phyloP scores from a whole-genome alignment of 2,888 invertebrate species.

The Chydorus sphaericus region DNA sequence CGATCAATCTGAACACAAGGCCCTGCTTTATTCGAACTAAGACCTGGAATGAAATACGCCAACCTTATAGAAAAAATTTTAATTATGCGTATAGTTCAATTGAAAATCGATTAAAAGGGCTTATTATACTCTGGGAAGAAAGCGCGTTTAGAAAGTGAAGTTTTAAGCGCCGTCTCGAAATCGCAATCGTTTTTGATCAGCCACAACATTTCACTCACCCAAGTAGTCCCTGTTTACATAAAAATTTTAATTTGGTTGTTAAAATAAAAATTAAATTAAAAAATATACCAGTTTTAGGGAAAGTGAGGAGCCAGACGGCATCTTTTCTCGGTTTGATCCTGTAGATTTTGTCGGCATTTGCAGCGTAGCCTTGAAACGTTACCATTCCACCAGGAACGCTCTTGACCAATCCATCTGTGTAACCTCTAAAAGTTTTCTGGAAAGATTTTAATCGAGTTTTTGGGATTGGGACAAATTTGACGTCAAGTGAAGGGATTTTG shows the following conservation, averaged over 20 bases:
- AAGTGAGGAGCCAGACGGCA: conserved; percentile 60
- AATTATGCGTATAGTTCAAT: too few species aligned
- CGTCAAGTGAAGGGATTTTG: not conserved
- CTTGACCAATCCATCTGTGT: not conserved
- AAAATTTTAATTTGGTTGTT: too few species aligned
- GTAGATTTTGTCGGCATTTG: conserved; percentile 48
- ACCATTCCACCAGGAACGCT: conserved; percentile 6
- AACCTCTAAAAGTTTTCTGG: not conserved
- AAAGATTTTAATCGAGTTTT: not conserved
- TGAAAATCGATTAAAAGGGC: too few species aligned
- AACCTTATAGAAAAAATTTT: too few species aligned
- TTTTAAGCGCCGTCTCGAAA: conserved; percentile 20
- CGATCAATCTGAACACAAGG: too few species aligned
- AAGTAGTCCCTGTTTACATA: conserved; percentile 31
- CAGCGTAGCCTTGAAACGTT: conserved; percentile 23
- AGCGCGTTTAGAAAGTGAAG: conserved; percentile 31
- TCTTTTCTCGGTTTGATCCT: conserved; percentile 48
- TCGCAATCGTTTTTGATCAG: conserved; percentile 26
- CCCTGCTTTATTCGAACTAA: too few species aligned
- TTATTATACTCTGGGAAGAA: conserved; percentile 28
- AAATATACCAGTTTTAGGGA: conserved; percentile 68
- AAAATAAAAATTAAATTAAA: too few species aligned
- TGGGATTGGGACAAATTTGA: not conserved
- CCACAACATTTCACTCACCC: conserved; percentile 32
- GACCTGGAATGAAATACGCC: too few species aligned